phyloP scores from a whole-genome alignment of 2,888 invertebrate genomes.

The Palloptera scutellata region DNA sequence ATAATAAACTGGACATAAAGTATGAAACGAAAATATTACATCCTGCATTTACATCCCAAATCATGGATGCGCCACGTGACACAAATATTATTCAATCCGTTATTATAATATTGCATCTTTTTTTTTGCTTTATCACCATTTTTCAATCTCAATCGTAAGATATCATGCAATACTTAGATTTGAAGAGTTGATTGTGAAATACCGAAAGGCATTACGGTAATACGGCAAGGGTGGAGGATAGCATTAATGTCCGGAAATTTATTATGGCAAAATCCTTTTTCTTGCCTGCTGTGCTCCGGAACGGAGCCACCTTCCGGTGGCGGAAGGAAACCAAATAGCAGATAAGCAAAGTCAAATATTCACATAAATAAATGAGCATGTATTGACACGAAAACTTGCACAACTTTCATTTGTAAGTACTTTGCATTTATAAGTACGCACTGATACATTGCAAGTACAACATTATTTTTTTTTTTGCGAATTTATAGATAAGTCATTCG shows the following conservation, averaged over 20 bases:
- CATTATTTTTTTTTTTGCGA: too few species aligned
- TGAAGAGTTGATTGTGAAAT: too few species aligned
- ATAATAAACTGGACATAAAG: too few species aligned
- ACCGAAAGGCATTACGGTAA: too few species aligned
- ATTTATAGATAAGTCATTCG: too few species aligned
- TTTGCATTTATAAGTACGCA: too few species aligned
- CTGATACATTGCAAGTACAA: too few species aligned
- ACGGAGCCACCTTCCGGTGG: slow-evolving; percentile 15
- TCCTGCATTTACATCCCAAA: slow-evolving; percentile 2
- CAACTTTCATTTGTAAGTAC: too few species aligned
- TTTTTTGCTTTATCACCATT: slow-evolving; percentile 10
- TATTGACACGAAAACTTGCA: too few species aligned
- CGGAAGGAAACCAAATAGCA: slow-evolving; percentile 15
- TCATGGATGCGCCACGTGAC: slow-evolving; percentile 6
- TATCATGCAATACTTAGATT: slow-evolving; percentile 3
- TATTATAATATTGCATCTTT: too few species aligned
- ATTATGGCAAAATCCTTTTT: slow-evolving; percentile 22
- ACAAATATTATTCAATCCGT: slow-evolving; percentile 17
- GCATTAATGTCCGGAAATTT: slow-evolving; percentile 27
- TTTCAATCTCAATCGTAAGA: slow-evolving; percentile 19
- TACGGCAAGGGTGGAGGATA: not conserved
- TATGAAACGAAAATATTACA: not conserved
- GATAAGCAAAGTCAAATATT: slow-evolving; percentile 23
- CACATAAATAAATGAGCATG: slow-evolving; percentile 6
- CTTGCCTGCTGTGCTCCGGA: not conserved